phyloP scores from a whole-genome alignment of 2,888 invertebrate genomes.

The Ferdinandea cuprea region DNA sequence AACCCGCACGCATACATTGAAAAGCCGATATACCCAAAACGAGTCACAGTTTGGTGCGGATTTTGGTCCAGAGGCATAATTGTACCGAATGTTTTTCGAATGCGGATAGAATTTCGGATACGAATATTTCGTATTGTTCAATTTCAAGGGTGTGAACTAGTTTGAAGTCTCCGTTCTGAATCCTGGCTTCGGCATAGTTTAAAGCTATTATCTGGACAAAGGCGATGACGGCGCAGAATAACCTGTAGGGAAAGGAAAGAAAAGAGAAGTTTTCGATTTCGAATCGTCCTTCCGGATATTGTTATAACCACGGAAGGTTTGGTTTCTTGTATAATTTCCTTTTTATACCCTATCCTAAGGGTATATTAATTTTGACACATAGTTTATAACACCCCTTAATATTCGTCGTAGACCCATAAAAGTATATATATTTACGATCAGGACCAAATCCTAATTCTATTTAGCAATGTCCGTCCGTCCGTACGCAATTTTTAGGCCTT shows the following conservation, averaged over 20 bases:
- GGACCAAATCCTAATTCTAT: too few species aligned
- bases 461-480: too few species aligned
- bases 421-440: too few species aligned
- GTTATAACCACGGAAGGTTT: constrained; percentile 12
- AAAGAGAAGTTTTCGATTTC: constrained; percentile 7
- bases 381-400: too few species aligned
- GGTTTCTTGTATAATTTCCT: constrained; percentile 28
- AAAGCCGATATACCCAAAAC: too few species aligned
- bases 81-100: not conserved
- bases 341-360: too few species aligned
- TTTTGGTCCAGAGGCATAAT: too few species aligned
- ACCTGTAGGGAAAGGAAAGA: constrained; percentile 1
- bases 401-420: too few species aligned
- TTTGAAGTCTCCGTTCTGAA: constrained; percentile 32
- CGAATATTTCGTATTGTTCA: constrained; percentile 16
- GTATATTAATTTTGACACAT: too few species aligned
- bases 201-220: constrained; percentile 4
- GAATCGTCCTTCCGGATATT: constrained; percentile 1
- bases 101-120: constrained; percentile 1
- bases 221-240: not conserved
- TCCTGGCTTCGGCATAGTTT: constrained; percentile 21
- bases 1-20: too few species aligned
- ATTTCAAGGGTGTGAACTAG: constrained; percentile 24
- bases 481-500: too few species aligned
- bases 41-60: too few species aligned